A percentile compares a stretch with the other conserved stretches of the same genome.
Evolutionary conservation across 2,113 vertebrate species (phyloP).

Genomic region (Heliornis fulica): DNA sequence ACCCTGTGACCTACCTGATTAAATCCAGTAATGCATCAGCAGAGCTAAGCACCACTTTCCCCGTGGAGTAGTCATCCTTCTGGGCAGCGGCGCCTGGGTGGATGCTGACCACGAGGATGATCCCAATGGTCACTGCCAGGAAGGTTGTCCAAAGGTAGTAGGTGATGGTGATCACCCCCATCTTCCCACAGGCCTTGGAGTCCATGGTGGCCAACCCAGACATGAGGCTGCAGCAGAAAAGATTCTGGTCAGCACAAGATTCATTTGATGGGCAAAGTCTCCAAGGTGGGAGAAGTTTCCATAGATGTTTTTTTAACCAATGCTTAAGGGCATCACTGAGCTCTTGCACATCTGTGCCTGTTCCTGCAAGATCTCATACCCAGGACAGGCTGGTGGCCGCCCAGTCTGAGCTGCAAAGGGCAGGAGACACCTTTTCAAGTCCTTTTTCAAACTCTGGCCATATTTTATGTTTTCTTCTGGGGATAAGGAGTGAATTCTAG

Average conservation of each 20-base stretch:
- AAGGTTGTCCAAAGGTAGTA: conserved; percentile 94
- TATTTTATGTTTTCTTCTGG: not conserved
- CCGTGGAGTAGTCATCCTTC: conserved; percentile 75
- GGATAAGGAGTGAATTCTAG: not conserved
- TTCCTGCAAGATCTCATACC: rapidly evolving
- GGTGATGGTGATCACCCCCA: conserved; percentile 87
- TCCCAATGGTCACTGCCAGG: conserved; percentile 84
- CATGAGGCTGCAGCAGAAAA: conserved; percentile 79
- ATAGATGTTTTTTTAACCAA: not conserved
- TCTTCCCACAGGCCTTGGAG: conserved; percentile 82
- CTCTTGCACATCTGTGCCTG: not conserved
- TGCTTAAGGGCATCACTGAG: not conserved
- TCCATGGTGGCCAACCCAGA: conserved; percentile 89
- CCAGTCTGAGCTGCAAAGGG: not conserved
- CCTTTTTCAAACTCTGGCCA: not conserved
- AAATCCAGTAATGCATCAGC: conserved; percentile 87
- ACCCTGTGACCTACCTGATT: conserved; percentile 73
- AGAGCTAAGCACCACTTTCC: conserved; percentile 83
- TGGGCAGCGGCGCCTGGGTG: conserved; percentile 84
- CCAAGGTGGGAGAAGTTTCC: not conserved
- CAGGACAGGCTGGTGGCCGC: not conserved
- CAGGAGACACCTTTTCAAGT: not conserved
- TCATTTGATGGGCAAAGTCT: not conserved
- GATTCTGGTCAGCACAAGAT: not conserved
- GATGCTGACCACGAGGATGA: conserved; percentile 83